phyloP scores from a whole-genome alignment of 2,888 invertebrate genomes.

The Lymantria dispar region DNA sequence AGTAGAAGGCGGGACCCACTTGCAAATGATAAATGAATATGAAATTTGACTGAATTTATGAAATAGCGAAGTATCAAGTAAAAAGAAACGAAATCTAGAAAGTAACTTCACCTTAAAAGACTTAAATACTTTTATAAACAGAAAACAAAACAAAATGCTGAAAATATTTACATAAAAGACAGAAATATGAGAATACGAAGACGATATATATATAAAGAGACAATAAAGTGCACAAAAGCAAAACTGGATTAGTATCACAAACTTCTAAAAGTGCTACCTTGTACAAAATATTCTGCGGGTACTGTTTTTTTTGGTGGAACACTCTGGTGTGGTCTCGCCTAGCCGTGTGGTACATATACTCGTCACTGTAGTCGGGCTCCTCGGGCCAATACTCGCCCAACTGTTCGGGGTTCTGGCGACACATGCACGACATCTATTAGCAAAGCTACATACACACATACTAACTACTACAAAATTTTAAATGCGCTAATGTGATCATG shows the following conservation, averaged over 20 bases:
- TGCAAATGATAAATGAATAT: too few species aligned
- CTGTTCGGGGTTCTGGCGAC: slow-evolving; percentile 61
- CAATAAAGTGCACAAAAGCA: slow-evolving; percentile 1
- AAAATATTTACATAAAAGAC: slow-evolving; percentile 2
- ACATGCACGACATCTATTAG: slow-evolving; percentile 65
- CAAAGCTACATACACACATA: slow-evolving; percentile 56
- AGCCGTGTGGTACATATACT: slow-evolving; percentile 80
- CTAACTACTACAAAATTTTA: slow-evolving; percentile 30
- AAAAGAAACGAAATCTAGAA: background rate
- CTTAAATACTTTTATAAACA: background rate
- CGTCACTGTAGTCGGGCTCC: slow-evolving; percentile 74
- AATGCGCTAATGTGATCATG: slow-evolving; percentile 11
- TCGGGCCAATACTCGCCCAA: slow-evolving; percentile 70
- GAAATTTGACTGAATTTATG: too few species aligned
- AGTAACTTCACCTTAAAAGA: background rate
- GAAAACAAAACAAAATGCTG: slow-evolving; percentile 5
- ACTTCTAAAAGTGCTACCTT: slow-evolving; percentile 61
- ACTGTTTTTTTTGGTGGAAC: slow-evolving; percentile 78
- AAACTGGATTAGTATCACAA: slow-evolving; percentile 22
- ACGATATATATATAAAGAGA: background rate
- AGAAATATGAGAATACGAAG: background rate
- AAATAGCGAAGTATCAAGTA: too few species aligned
- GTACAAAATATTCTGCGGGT: slow-evolving; percentile 77
- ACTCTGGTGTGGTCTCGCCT: slow-evolving; percentile 72
- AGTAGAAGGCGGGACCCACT: too few species aligned